These are phyloP conservation scores for Opisthocomus hoazin DNA, from an alignment of 2,113 vertebrate species.

Conservation along the genomic window DNA sequence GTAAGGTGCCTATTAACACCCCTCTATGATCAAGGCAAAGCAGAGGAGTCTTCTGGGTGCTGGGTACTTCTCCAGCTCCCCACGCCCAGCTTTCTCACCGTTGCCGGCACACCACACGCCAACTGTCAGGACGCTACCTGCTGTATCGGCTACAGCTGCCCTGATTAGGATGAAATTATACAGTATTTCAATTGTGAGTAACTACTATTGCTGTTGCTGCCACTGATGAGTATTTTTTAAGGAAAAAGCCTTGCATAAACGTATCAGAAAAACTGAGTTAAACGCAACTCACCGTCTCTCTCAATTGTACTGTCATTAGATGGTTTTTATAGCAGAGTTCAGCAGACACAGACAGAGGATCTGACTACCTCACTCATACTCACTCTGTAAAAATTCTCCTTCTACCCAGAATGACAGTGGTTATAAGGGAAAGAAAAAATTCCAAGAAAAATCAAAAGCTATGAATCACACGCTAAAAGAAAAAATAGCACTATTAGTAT, in stretches of 20 bases:
- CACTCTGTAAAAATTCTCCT: neutral
- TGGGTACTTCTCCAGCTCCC: neutral
- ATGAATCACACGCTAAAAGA: neutral
- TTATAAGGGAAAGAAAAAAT: neutral
- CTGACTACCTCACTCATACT: neutral
- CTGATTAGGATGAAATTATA: neutral
- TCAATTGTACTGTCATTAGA: neutral
- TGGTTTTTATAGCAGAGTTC: neutral
- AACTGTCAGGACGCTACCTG: neutral
- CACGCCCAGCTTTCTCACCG: neutral
- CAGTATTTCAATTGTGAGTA: neutral
- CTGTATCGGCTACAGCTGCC: neutral
- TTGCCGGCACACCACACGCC: neutral
- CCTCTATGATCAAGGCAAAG: neutral
- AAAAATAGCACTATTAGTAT: neutral
- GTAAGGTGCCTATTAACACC: neutral
- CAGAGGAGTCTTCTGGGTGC: neutral
- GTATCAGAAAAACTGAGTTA: neutral
- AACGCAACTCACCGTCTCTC: neutral
- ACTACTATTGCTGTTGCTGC: neutral
- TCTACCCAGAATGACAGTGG: neutral
- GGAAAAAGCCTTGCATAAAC: neutral
- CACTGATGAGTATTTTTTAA: neutral
- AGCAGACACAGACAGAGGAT: neutral
- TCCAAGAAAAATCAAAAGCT: conserved; percentile 8